Conservation (phyloP, 2,113 vertebrate species). For the Sceloporus tristichus region DNA sequence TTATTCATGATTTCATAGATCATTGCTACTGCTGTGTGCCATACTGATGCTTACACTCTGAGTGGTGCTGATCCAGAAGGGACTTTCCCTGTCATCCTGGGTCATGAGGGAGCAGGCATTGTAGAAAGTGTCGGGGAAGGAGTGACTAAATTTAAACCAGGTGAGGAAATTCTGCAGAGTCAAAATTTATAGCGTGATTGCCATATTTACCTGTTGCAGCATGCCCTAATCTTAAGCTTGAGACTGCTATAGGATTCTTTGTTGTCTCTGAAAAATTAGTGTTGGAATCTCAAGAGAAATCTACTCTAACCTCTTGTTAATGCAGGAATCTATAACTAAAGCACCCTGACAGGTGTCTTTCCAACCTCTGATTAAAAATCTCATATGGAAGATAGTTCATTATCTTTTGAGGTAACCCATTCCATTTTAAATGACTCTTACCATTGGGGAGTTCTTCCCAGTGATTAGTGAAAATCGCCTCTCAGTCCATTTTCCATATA, state of each 20-base stretch:
- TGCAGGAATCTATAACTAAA: too few relatives aligned
- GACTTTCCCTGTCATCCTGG: constrained; percentile 84
- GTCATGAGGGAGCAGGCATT: constrained; percentile 85
- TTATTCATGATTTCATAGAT: constrained; percentile 69
- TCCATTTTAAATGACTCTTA: too few relatives aligned
- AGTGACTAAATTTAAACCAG: constrained; percentile 92
- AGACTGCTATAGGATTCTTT: background rate
- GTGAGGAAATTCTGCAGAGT: constrained; percentile 68
- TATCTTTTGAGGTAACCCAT: too few relatives aligned
- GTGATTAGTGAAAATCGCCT: too few relatives aligned
- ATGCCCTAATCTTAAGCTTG: background rate
- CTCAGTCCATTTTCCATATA: too few relatives aligned
- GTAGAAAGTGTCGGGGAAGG: constrained; percentile 90
- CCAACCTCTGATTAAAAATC: too few relatives aligned
- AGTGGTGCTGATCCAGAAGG: constrained; percentile 84
- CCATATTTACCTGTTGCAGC: background rate
- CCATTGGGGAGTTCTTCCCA: too few relatives aligned
- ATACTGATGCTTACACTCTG: constrained; percentile 85
- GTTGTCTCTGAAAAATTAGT: background rate
- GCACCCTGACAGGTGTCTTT: too few relatives aligned
- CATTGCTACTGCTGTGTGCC: constrained; percentile 82
- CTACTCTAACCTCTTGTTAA: too few relatives aligned
- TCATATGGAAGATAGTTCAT: too few relatives aligned
- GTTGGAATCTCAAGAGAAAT: too few relatives aligned
- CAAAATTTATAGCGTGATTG: background rate